Conservation (phyloP, 2,888 invertebrate species). For the Aleiodes testaceus region DNA sequence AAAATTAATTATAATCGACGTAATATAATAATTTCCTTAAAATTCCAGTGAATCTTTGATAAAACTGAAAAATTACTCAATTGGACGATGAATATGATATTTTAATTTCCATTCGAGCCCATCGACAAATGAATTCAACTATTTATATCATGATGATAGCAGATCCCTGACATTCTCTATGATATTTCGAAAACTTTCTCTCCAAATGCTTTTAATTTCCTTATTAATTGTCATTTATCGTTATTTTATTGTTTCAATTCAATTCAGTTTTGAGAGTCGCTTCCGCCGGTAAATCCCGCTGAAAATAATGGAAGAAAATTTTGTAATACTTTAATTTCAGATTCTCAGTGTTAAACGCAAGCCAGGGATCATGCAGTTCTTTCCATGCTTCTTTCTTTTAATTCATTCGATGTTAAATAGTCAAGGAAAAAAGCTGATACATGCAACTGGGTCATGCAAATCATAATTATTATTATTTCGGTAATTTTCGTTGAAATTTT, state of each 20-base stretch:
- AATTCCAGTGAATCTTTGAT: too few species aligned
- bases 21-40: too few species aligned
- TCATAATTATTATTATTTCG: slow-evolving; percentile 34
- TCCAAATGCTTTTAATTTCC: slow-evolving; percentile 6
- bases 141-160: slow-evolving; percentile 39
- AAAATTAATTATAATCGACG: slow-evolving; percentile 5
- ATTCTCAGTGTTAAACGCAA: slow-evolving; percentile 20
- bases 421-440: slow-evolving; percentile 50
- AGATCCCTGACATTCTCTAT: slow-evolving; percentile 40
- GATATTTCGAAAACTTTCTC: slow-evolving; percentile 50
- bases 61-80: too few species aligned
- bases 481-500: slow-evolving; percentile 4
- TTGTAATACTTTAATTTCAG: slow-evolving; percentile 3
- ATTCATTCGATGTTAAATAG: slow-evolving; percentile 46
- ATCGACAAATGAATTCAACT: slow-evolving; percentile 15
- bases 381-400: not conserved
- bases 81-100: too few species aligned
- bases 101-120: too few species aligned
- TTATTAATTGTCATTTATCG: slow-evolving; percentile 41
- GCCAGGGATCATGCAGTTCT: slow-evolving; percentile 11
- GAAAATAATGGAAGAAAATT: slow-evolving; percentile 66
- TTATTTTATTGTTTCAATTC: slow-evolving; percentile 50
- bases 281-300: slow-evolving; percentile 68
- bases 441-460: slow-evolving; percentile 60
- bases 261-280: slow-evolving; percentile 65